phyloP scores from a whole-genome alignment of 2,113 vertebrate species.

The Illadopsis cleaveri region DNA sequence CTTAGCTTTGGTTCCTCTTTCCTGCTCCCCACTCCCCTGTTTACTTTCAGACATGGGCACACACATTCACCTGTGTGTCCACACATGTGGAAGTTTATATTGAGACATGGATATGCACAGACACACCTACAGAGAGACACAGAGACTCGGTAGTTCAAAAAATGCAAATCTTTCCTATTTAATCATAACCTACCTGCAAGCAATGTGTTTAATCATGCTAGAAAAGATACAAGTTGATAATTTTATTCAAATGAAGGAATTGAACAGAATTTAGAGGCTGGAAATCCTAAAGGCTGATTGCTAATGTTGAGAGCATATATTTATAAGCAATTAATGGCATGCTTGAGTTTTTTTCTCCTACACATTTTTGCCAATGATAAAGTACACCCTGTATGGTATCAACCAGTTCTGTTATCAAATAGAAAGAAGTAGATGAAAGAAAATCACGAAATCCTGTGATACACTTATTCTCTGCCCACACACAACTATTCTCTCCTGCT shows the following conservation, averaged over 20 bases:
- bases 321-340: slow-evolving; percentile 67
- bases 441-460: slow-evolving; percentile 22
- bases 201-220: background rate
- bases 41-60: background rate
- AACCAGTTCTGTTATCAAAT: slow-evolving; percentile 23
- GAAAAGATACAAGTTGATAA: slow-evolving; percentile 19
- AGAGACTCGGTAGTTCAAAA: background rate
- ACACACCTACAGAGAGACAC: background rate
- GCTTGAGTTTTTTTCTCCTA: background rate
- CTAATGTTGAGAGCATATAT: slow-evolving; percentile 32
- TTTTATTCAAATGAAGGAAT: slow-evolving; percentile 43
- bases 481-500: slow-evolving; percentile 10
- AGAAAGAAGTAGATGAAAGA: slow-evolving; percentile 34
- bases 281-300: slow-evolving; percentile 35
- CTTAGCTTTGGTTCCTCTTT: background rate
- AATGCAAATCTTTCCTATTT: background rate
- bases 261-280: slow-evolving; percentile 25
- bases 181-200: background rate
- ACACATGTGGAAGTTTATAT: background rate
- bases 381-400: slow-evolving; percentile 32
- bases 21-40: background rate
- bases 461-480: slow-evolving; percentile 34
- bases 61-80: background rate
- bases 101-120: background rate
- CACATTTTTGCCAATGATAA: slow-evolving; percentile 11